phyloP scores from a whole-genome alignment of 2,113 vertebrate species.

The Atractosteus spatula region DNA sequence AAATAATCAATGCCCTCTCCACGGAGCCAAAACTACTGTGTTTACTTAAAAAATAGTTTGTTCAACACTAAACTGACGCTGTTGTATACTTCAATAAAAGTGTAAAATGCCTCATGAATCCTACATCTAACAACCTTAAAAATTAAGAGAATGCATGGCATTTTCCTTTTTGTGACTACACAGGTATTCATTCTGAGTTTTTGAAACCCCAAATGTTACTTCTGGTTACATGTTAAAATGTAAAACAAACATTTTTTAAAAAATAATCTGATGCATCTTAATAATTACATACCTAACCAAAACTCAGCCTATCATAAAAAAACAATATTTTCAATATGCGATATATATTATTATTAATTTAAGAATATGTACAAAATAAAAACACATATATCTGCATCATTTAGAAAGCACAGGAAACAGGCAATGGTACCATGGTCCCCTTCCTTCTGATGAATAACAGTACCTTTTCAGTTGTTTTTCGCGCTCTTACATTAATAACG shows the following conservation, averaged over 20 bases:
- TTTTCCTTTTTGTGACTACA: constrained; percentile 24
- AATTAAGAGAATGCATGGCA: not conserved
- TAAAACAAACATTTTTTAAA: not conserved
- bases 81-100: too few species aligned
- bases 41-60: too few species aligned
- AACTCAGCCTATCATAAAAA: constrained; percentile 59
- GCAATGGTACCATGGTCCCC: too few species aligned
- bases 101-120: too few species aligned
- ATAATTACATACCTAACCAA: constrained; percentile 49
- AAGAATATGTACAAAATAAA: constrained; percentile 56
- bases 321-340: constrained; percentile 48
- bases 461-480: constrained; percentile 33
- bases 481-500: constrained; percentile 54
- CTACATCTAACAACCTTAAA: not conserved
- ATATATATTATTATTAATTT: constrained; percentile 35
- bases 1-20: too few species aligned
- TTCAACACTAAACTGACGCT: too few species aligned
- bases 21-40: too few species aligned
- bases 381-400: not conserved
- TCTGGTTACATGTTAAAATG: too few species aligned
- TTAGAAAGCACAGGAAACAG: too few species aligned
- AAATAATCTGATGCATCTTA: constrained; percentile 22
- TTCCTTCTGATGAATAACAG: not conserved
- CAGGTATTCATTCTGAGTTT: too few species aligned
- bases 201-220: too few species aligned